phyloP scores from a whole-genome alignment of 2,888 invertebrate genomes.

The Cacoxenus indagator region DNA sequence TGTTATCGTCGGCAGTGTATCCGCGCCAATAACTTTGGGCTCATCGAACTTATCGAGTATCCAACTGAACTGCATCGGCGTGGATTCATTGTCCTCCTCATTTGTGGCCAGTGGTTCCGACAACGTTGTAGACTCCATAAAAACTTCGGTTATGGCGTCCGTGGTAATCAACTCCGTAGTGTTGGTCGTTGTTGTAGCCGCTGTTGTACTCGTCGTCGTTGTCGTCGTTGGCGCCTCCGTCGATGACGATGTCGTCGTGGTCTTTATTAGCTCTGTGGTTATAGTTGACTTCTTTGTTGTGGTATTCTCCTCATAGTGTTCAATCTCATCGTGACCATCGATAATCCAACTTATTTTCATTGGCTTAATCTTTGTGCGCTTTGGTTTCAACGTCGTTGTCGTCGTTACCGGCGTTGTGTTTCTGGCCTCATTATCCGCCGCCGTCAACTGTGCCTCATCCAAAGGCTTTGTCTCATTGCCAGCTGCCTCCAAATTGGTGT shows the following conservation, averaged over 20 bases:
- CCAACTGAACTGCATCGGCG: slow-evolving; percentile 46
- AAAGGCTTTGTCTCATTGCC: not conserved
- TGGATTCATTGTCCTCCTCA: slow-evolving; percentile 12
- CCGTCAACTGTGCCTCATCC: not conserved
- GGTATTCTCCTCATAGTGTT: slow-evolving; percentile 38
- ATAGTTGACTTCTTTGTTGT: slow-evolving; percentile 23
- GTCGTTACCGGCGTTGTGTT: slow-evolving; percentile 23
- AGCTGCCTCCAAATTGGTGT: not conserved
- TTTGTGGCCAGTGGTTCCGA: not conserved
- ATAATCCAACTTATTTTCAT: slow-evolving; percentile 61
- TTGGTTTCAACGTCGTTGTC: slow-evolving; percentile 33
- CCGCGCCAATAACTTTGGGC: slow-evolving; percentile 41
- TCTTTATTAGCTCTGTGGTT: too few species aligned
- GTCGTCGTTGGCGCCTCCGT: slow-evolving; percentile 1
- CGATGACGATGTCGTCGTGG: not conserved
- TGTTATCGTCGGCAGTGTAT: slow-evolving; percentile 38
- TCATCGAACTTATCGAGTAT: slow-evolving; percentile 48
- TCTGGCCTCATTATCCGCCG: not conserved
- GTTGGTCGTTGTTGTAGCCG: not conserved
- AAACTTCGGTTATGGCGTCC: too few species aligned
- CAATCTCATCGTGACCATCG: slow-evolving; percentile 56
- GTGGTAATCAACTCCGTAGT: not conserved
- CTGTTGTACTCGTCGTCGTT: slow-evolving; percentile 5
- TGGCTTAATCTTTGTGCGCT: slow-evolving; percentile 48
- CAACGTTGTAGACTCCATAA: not conserved